These are phyloP conservation scores for Pyrrhosoma nymphula DNA, from an alignment of 2,888 invertebrate species.

Conservation along the genomic window DNA sequence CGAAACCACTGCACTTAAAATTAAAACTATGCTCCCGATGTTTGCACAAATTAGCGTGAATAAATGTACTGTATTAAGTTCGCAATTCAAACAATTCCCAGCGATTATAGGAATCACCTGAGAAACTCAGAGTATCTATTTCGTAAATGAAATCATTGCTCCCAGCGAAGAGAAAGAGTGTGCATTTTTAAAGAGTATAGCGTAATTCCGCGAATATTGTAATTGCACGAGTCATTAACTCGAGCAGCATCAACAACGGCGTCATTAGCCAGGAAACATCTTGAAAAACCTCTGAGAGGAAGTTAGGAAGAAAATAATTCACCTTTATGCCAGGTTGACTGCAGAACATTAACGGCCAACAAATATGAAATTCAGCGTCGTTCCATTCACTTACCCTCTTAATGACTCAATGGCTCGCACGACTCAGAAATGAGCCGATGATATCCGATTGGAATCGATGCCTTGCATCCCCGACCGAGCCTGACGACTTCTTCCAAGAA, in stretches of 20 bases:
- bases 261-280: not conserved
- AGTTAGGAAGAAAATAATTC: not conserved
- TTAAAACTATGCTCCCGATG: too few relatives aligned
- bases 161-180: too few relatives aligned
- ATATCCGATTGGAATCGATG: not conserved
- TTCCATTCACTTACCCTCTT: not conserved
- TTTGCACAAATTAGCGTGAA: not conserved
- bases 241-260: not conserved
- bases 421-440: not conserved
- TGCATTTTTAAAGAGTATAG: too few relatives aligned
- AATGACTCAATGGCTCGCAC: constrained; percentile 63
- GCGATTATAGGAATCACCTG: too few relatives aligned
- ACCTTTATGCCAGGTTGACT: not conserved
- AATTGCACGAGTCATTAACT: not conserved
- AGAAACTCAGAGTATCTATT: too few relatives aligned
- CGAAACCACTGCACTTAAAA: too few relatives aligned
- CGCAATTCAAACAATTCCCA: not conserved
- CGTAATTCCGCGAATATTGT: not conserved
- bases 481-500: constrained; percentile 43
- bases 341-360: not conserved
- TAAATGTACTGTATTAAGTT: not conserved
- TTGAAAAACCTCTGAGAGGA: not conserved
- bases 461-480: constrained; percentile 12
- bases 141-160: too few relatives aligned
- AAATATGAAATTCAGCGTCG: not conserved